These are phyloP conservation scores for Lineus longissimus DNA, from an alignment of 1,140 invertebrate genomes.

Conservation along the genomic window DNA sequence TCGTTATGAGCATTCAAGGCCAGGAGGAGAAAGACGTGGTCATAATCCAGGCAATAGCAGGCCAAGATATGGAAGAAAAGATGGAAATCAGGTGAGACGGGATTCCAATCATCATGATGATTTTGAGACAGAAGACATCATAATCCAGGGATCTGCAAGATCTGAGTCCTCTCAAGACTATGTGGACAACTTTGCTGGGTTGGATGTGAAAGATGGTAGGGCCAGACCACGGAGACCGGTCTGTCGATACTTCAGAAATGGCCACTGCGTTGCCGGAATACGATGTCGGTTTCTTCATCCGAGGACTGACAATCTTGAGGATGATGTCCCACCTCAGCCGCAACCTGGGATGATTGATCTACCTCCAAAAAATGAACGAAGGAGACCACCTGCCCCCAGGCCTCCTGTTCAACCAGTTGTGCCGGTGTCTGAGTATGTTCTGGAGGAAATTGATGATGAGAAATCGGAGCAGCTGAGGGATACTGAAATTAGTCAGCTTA, in stretches of 20 bases:
- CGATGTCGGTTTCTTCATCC: slow-evolving; percentile 28
- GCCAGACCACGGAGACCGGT: neutral
- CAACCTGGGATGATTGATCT: too few species aligned
- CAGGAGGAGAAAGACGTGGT: neutral
- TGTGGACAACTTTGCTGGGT: too few species aligned
- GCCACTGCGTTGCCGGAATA: slow-evolving; percentile 28
- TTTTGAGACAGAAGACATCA: too few species aligned
- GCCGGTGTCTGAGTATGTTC: too few species aligned
- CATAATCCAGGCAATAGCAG: neutral
- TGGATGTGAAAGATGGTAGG: neutral
- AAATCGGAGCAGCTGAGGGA: slow-evolving; percentile 25
- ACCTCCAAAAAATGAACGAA: neutral
- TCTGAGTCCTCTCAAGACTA: too few species aligned
- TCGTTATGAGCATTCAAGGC: slow-evolving; percentile 20
- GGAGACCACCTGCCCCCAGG: neutral
- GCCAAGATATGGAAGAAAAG: too few species aligned
- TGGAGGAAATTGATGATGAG: slow-evolving; percentile 9
- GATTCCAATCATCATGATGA: too few species aligned
- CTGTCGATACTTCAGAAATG: slow-evolving; percentile 23
- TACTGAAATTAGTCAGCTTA: slow-evolving; percentile 31
- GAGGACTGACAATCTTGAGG: neutral
- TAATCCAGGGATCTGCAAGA: too few species aligned
- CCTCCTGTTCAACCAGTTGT: neutral
- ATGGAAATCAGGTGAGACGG: too few species aligned
- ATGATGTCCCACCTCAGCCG: neutral